Conservation (phyloP, 2,888 invertebrate species). For the Unio pictorum region DNA sequence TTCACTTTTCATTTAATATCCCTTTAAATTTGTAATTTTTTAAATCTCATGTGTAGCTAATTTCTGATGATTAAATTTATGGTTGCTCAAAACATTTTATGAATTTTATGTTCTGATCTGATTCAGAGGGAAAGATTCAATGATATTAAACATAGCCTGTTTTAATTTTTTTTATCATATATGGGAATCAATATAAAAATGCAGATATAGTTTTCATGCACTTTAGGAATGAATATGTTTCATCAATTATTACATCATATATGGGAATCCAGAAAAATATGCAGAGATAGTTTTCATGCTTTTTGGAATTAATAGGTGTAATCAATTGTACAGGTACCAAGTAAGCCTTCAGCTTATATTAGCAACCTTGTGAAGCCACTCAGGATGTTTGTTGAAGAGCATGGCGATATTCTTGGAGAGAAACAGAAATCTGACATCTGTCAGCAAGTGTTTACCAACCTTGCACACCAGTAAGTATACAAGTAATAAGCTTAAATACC, state of each 20-base stretch:
- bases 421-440: slow-evolving; percentile 44
- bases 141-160: no score
- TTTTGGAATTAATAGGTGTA: not conserved
- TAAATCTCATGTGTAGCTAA: no score
- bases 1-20: no score
- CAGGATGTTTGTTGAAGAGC: slow-evolving; percentile 57
- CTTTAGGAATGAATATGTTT: not conserved
- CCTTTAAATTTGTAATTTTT: no score
- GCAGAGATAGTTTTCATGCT: not conserved
- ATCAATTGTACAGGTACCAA: slow-evolving; percentile 54
- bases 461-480: slow-evolving; percentile 54
- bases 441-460: slow-evolving; percentile 45
- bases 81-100: no score
- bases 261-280: not conserved
- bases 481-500: no score
- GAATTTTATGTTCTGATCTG: no score
- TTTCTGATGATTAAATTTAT: no score
- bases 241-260: not conserved
- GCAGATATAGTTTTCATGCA: not conserved
- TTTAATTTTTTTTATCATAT: not conserved
- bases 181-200: not conserved
- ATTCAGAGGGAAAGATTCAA: no score
- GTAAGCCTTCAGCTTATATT: slow-evolving; percentile 65
- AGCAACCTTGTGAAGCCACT: slow-evolving; percentile 59
- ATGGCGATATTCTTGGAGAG: slow-evolving; percentile 41